These are phyloP conservation scores for Metridium senile DNA, from an alignment of 92 coral and sea anemone species.

Conservation along the genomic window DNA sequence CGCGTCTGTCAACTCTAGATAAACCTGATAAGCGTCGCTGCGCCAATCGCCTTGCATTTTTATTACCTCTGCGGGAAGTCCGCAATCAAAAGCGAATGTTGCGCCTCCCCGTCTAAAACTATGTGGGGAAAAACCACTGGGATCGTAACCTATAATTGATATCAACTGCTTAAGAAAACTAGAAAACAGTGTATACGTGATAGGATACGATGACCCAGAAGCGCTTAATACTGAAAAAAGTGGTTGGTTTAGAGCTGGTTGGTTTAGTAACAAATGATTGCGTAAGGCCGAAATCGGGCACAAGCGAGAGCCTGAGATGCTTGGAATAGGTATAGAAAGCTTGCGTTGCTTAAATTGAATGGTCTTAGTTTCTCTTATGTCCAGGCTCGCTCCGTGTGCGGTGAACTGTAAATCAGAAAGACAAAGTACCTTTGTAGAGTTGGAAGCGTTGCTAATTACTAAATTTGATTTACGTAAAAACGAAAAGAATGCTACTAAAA, in stretches of 20 bases:
- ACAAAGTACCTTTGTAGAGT: not conserved
- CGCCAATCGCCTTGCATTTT: conserved; percentile 1
- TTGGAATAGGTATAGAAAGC: conserved; percentile 16
- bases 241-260: not conserved
- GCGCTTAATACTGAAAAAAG: not conserved
- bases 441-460: not conserved
- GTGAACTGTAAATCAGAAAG: conserved; percentile 12
- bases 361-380: conserved; percentile 7
- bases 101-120: conserved; percentile 16
- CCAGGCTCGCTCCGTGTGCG: not conserved
- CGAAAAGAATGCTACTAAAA: conserved; percentile 5
- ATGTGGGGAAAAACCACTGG: not conserved
- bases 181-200: not conserved
- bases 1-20: not conserved
- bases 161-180: not conserved
- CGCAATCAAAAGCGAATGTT: conserved; percentile 8
- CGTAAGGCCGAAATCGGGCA: conserved; percentile 11
- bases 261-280: not conserved
- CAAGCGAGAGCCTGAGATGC: conserved; percentile 5
- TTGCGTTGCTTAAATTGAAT: not conserved
- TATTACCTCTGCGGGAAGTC: conserved; percentile 11
- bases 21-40: conserved; percentile 5
- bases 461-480: conserved; percentile 18
- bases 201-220: not conserved
- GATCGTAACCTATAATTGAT: not conserved